Evolutionary conservation across 2,113 vertebrate species (phyloP), one percentile per base, ranked within the genome.

Genomic region (Heterocephalus glaber): DNA sequence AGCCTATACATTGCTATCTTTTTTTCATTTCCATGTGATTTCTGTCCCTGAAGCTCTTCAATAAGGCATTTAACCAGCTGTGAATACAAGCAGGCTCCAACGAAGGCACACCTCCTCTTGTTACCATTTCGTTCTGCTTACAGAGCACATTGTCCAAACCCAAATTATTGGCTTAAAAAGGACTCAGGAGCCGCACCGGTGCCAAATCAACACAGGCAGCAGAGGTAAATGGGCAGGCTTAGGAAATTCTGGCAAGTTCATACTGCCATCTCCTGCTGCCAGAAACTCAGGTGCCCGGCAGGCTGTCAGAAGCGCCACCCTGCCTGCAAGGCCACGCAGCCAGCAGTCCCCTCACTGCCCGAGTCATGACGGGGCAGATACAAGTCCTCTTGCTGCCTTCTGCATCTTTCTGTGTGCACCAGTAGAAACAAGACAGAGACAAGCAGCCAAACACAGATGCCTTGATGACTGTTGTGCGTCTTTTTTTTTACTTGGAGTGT

Each of bases 261-360:
- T 41, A 12, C 66, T 86, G 52, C 63, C 24, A 0, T 92, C 79
- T 68, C 14, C 65, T 60, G 30, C 72, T 93, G 41, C 63, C 11
- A 5, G 58, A 58, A 49, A 35, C 60, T 8, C 12, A 5, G 14
- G 17, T 14, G 20, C 79, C 65, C 9, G 13, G 12, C 38, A 54
- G 94, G 79, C 86, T 20, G 56, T n/a, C 0, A 1, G 35, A 49
- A 20, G 11, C 6, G 9, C 41, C 0, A 0, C 11, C 20, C 33
- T 8, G 19, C 54, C 35, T 3, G 22, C 54, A 2, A 0, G 11
- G 52, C 41, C 47, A 10, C 7, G 3, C 7, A 5, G 10, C 24
- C 61, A 33, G 76, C 38, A 54, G 79, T n/a, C 85, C 35, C 56
- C 52, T 79, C 22, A 3, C 70, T 92, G 66, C 13, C 38, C 13